Conservation (phyloP, 2,797 vertebrate species). For the Etheostoma perlongum region DNA sequence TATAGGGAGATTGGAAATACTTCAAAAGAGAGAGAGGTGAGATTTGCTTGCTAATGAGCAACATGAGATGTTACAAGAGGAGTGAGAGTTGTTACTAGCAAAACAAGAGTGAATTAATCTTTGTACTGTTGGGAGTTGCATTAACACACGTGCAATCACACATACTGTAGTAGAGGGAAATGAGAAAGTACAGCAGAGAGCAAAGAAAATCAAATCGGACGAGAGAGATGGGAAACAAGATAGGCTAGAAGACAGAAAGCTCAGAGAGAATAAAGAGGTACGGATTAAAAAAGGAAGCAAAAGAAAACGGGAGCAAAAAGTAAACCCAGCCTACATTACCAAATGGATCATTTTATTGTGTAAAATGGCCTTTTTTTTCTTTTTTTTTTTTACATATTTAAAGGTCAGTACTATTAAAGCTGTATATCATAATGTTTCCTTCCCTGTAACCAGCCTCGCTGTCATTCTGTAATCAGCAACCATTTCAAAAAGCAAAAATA, state of each 20-base stretch:
- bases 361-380: not conserved
- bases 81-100: slow-evolving; percentile 16
- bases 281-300: slow-evolving; percentile 22
- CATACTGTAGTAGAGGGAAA: not conserved
- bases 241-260: slow-evolving; percentile 11
- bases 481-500: slow-evolving; percentile 19
- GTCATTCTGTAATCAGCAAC: slow-evolving; percentile 26
- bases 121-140: not conserved
- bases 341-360: slow-evolving; percentile 12
- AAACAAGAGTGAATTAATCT: slow-evolving; percentile 37
- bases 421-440: not conserved
- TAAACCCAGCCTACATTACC: slow-evolving; percentile 13
- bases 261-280: slow-evolving; percentile 22
- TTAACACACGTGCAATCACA: not conserved
- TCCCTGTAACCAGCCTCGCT: not conserved
- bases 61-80: not conserved
- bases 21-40: slow-evolving; percentile 1
- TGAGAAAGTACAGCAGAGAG: not conserved
- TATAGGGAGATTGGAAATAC: slow-evolving; percentile 8
- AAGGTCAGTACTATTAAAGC: slow-evolving; percentile 25
- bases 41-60: slow-evolving; percentile 19
- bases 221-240: not conserved
- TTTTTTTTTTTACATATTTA: not conserved
- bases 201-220: not conserved
- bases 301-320: not conserved